Conservation (phyloP, 2,888 invertebrate species). For the Amphipoea oculea region DNA sequence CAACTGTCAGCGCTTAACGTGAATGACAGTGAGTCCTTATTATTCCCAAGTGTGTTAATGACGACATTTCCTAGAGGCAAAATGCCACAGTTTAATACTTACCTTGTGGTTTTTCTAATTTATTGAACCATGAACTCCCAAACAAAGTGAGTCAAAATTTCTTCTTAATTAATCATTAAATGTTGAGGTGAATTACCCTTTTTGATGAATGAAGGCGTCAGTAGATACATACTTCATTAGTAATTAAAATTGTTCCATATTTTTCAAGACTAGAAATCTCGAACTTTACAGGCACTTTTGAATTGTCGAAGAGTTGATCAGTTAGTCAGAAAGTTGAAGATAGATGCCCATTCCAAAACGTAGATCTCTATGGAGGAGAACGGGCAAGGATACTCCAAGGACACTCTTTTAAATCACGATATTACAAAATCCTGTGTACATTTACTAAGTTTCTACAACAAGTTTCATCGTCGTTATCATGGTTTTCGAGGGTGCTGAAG, state of each 20-base stretch:
- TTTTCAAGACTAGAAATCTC: neutral
- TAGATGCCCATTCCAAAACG: neutral
- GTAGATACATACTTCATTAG: neutral
- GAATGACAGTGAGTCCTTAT: neutral
- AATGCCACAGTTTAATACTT: neutral
- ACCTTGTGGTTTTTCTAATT: slow-evolving; percentile 1
- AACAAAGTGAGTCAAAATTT: slow-evolving; percentile 21
- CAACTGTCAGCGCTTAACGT: neutral
- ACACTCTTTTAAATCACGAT: neutral
- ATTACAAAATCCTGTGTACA: neutral
- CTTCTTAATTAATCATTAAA: neutral
- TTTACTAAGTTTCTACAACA: neutral
- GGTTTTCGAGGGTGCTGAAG: too few species aligned
- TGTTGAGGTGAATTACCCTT: neutral
- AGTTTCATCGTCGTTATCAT: too few species aligned
- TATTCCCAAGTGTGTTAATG: neutral
- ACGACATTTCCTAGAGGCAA: neutral
- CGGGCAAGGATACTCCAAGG: neutral
- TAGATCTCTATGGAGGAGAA: neutral
- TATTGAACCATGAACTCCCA: neutral
- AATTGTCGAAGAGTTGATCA: too few species aligned
- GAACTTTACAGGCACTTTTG: too few species aligned
- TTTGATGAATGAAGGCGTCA: neutral
- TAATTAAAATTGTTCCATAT: neutral
- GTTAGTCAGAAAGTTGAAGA: neutral